Percentiles rank a stretch among this genome's conserved stretches.
Evolutionary conservation across 2,113 vertebrate genomes (phyloP).

Genomic region (Apteryx mantelli): DNA sequence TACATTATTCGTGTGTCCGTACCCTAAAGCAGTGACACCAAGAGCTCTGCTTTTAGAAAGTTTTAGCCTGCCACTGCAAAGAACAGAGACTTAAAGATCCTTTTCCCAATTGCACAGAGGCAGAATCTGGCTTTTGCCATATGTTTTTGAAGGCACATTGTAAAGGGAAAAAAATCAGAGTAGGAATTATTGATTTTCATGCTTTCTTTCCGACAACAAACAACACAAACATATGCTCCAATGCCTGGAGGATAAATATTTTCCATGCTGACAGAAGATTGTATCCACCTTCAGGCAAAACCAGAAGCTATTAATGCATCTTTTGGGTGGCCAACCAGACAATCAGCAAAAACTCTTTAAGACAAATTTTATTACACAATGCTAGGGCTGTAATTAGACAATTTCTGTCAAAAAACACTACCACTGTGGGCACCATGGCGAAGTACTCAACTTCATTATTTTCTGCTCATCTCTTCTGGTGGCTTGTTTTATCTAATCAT

Average conservation of each 20-base stretch:
- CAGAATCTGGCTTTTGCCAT: constrained; percentile 32
- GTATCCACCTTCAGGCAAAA: constrained; percentile 49
- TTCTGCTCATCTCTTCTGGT: not conserved
- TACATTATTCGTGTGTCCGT: not conserved
- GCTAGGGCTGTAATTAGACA: constrained; percentile 8
- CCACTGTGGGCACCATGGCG: not conserved
- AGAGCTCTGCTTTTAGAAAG: not conserved
- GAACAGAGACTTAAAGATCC: not conserved
- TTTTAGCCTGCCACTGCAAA: not conserved
- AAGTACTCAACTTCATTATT: not conserved
- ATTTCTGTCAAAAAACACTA: not conserved
- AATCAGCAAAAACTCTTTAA: not conserved
- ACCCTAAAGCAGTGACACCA: not conserved
- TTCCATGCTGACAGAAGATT: constrained; percentile 35
- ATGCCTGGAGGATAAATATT: constrained; percentile 64
- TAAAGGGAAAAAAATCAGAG: constrained; percentile 15
- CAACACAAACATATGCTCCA: constrained; percentile 54
- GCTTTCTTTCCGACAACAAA: constrained; percentile 54
- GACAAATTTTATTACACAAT: not conserved
- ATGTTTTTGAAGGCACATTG: constrained; percentile 27
- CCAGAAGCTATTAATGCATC: constrained; percentile 1
- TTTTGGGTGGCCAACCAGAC: not conserved
- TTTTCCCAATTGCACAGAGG: constrained; percentile 15
- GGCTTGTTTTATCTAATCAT: not conserved
- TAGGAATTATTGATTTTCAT: constrained; percentile 61